Conservation (phyloP, 2,113 vertebrate species). For the Pogonocichla stellata region DNA sequence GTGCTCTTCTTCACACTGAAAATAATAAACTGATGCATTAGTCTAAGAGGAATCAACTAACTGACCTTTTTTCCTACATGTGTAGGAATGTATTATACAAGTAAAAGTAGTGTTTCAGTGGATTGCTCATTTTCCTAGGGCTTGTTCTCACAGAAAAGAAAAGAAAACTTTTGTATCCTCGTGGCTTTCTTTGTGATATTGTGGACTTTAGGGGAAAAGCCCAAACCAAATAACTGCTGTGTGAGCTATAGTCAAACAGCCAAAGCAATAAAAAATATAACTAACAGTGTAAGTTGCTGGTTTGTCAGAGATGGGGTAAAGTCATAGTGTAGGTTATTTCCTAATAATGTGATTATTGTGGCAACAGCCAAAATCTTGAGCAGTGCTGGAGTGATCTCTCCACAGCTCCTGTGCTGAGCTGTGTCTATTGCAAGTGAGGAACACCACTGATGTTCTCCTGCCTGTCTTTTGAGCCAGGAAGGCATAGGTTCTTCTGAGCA, state of each 20-base stretch:
- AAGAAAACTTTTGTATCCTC: neutral
- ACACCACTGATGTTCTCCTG: neutral
- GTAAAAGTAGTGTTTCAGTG: neutral
- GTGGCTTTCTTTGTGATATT: neutral
- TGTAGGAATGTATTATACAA: neutral
- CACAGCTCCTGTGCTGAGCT: neutral
- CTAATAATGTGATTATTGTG: neutral
- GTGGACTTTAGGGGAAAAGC: neutral
- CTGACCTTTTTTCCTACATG: neutral
- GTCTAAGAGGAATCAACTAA: neutral
- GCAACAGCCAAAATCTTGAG: neutral
- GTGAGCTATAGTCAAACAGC: neutral
- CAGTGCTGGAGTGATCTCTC: neutral
- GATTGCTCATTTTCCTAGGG: neutral
- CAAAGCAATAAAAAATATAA: neutral
- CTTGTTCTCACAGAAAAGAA: neutral
- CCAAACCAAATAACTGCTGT: neutral
- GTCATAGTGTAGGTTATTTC: neutral
- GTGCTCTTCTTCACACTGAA: neutral
- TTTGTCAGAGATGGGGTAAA: neutral
- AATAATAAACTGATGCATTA: neutral
- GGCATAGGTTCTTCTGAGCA: neutral
- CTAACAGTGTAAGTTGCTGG: neutral
- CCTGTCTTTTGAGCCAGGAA: neutral
- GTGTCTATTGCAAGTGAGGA: neutral